Percentiles rank a stretch among this genome's conserved stretches.
Conservation (phyloP, 2,113 vertebrate species). For the Rhadina sibilatrix region DNA sequence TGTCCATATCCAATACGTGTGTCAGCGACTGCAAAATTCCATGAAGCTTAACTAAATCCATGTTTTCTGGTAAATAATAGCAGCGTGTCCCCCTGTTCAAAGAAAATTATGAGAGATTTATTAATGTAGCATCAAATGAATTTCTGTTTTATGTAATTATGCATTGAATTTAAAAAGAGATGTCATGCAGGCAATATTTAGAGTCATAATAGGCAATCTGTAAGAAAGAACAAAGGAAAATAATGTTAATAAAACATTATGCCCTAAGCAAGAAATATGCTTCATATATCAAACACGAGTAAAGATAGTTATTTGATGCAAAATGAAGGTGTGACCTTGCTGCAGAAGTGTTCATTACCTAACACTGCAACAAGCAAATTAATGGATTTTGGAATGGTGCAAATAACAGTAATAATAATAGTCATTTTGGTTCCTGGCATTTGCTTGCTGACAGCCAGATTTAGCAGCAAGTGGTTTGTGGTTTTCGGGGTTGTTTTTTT, state of each 20-base stretch:
- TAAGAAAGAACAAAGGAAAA: conserved; percentile 70
- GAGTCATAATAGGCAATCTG: conserved; percentile 48
- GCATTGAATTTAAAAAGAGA: conserved; percentile 38
- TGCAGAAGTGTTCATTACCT: conserved; percentile 54
- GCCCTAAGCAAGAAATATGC: conserved; percentile 57
- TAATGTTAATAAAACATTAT: conserved; percentile 72
- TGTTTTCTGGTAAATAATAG: conserved; percentile 21
- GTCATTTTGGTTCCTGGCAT: conserved; percentile 35
- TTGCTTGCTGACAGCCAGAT: conserved; percentile 54
- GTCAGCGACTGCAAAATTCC: neutral
- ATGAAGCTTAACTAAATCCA: neutral
- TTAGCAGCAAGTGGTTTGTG: conserved; percentile 38
- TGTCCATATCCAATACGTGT: fast-evolving
- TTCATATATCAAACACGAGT: conserved; percentile 60
- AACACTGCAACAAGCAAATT: conserved; percentile 46
- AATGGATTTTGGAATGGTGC: conserved; percentile 53
- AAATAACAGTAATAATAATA: conserved; percentile 42
- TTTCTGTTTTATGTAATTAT: conserved; percentile 62
- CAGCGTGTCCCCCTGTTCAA: neutral
- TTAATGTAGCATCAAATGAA: conserved; percentile 55
- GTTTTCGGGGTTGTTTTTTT: neutral
- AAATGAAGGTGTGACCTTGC: conserved; percentile 67
- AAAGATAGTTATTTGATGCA: conserved; percentile 42
- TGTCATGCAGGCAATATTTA: conserved; percentile 25
- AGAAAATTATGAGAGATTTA: conserved; percentile 26